Evolutionary conservation across 2,888 invertebrate genomes (phyloP).

Genomic region (Pediacus dermestoides): DNA sequence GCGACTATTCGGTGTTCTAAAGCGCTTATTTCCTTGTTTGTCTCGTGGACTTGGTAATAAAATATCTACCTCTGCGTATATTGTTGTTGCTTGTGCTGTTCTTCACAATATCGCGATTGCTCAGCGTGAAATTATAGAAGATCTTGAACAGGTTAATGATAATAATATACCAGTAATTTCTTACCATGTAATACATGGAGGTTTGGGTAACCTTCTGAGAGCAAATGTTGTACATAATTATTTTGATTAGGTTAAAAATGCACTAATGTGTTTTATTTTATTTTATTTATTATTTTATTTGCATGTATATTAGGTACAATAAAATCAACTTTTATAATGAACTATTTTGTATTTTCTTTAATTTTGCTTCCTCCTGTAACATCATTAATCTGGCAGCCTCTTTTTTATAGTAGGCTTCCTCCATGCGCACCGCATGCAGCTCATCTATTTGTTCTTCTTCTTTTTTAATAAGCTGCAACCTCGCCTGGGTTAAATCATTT

Average conservation of each 20-base stretch:
- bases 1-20: neutral
- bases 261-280: neutral
- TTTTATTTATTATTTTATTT: no score
- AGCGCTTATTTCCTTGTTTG: no score
- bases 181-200: no score
- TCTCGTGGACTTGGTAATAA: no score
- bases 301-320: no score
- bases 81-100: no score
- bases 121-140: no score
- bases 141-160: no score
- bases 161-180: no score
- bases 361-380: constrained; percentile 12
- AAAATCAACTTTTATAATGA: no score
- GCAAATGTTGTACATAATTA: constrained; percentile 1
- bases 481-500: constrained; percentile 3
- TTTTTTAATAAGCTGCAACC: constrained; percentile 10
- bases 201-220: constrained; percentile 1
- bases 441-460: constrained; percentile 9
- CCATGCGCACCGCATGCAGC: constrained; percentile 6
- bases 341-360: neutral
- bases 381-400: constrained; percentile 10
- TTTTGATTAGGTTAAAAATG: no score
- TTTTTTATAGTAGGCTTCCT: constrained; percentile 9
- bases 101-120: no score
- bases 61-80: neutral